These are phyloP conservation scores for Minunthozetes semirufus DNA, from an alignment of 2,888 invertebrate genomes.

Conservation along the genomic window DNA sequence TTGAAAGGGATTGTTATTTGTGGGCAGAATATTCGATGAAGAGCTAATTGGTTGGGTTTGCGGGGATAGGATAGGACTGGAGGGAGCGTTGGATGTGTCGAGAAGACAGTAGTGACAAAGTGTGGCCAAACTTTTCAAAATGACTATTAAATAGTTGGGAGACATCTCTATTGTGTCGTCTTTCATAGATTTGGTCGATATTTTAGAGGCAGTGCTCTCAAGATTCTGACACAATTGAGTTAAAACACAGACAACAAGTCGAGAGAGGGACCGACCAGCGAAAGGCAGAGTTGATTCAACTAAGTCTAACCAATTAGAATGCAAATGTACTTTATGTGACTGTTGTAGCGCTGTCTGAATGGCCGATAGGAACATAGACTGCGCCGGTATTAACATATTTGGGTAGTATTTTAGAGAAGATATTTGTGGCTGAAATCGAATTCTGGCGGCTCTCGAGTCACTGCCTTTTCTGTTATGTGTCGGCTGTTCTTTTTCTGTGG, in stretches of 20 bases:
- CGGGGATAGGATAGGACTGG: constrained; percentile 22
- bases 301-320: constrained; percentile 74
- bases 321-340: constrained; percentile 63
- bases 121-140: constrained; percentile 68
- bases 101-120: constrained; percentile 72
- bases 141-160: constrained; percentile 69
- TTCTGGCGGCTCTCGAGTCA: constrained; percentile 36
- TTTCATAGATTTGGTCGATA: constrained; percentile 20
- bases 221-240: constrained; percentile 72
- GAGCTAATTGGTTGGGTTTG: not conserved
- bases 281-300: constrained; percentile 72
- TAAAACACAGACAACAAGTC: constrained; percentile 67
- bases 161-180: constrained; percentile 48
- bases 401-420: constrained; percentile 43
- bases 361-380: constrained; percentile 73
- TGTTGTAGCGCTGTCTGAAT: constrained; percentile 67
- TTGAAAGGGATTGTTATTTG: constrained; percentile 50
- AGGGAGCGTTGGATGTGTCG: constrained; percentile 49
- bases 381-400: constrained; percentile 61
- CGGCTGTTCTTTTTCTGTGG: constrained; percentile 27
- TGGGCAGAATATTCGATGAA: constrained; percentile 35
- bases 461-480: constrained; percentile 33
- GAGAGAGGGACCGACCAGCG: constrained; percentile 66
- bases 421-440: constrained; percentile 38
- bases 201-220: constrained; percentile 50